Percentiles rank a stretch among this genome's conserved stretches.
These are phyloP conservation scores for Willisornis vidua DNA, from an alignment of 2,113 vertebrate species.

Conservation along the genomic window DNA sequence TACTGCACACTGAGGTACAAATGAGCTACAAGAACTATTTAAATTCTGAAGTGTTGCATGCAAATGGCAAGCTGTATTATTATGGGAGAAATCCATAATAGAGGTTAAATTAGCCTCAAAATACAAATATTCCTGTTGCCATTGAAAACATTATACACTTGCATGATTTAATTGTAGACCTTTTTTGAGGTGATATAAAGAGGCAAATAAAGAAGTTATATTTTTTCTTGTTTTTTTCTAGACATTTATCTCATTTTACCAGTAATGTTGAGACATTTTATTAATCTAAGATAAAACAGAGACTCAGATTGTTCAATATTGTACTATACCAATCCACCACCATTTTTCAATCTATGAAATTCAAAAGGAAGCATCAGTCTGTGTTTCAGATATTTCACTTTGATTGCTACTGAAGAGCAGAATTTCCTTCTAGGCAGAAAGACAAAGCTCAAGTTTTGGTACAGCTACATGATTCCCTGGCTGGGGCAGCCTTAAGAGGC, in stretches of 20 bases:
- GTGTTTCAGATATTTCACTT: not conserved
- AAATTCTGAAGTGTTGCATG: not conserved
- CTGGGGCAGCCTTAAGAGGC: not conserved
- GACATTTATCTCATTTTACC: not conserved
- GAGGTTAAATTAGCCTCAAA: not conserved
- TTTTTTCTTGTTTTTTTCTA: not conserved
- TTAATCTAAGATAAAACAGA: not conserved
- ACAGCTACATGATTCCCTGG: not conserved
- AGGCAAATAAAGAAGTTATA: not conserved
- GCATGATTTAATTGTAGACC: not conserved
- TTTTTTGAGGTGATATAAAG: not conserved
- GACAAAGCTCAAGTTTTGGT: not conserved
- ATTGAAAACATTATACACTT: not conserved
- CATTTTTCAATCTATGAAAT: not conserved
- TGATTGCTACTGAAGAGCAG: not conserved
- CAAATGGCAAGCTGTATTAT: not conserved
- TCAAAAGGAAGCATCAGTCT: not conserved
- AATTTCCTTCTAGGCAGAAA: not conserved
- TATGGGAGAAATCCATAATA: not conserved
- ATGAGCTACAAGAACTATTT: not conserved
- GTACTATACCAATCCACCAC: not conserved
- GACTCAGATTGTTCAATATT: not conserved
- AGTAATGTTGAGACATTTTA: not conserved
- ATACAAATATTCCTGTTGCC: not conserved
- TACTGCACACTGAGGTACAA: not conserved